Evolutionary conservation across 2,888 invertebrate species (phyloP), one percentile per base, ranked within the genome.

Genomic region (Nemoura dubitans): DNA sequence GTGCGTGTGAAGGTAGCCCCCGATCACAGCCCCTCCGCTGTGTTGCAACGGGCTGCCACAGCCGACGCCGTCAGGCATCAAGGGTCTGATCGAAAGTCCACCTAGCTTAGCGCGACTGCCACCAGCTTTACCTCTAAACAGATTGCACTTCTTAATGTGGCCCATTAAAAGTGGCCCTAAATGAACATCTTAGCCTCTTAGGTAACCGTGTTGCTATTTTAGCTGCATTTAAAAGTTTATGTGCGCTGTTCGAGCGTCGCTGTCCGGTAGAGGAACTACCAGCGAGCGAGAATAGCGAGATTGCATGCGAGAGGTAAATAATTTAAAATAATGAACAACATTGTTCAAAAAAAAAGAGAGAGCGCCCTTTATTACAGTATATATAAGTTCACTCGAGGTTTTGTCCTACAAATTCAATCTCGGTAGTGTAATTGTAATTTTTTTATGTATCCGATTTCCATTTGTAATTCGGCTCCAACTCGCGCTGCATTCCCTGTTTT

Each of bases 91-190:
- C 59, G 59, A 59, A 59, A 59, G 59, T 59, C 59, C 10, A 59
- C 21, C 16, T 21, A 21, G 59, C 2, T 10, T 59, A 7, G 14
- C 14, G 59, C 21, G 59, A 21, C 59, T 59, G 59, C 59, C 59
- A 21, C 59, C 21, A 21, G 59, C 59, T 21, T 7, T 36, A 36
- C 10, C 27, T 25, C 10, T 78, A 78, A 78, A n/a, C 25, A 27
- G 25, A 78, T 78, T 78, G 78, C 78, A 78, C 78, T 78, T 78
- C 27, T 78, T 78, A 78, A 59, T 59, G 59, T 59, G 14, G 59
- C 59, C 14, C 21, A 7, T 59, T 59, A 21, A 59, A 59, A 10
- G 59, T 21, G 21, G 59, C 21, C 21, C 59, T 7, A 21, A 59
- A 59, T 59, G 59, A 1, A 16, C 59, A 21, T 59, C 21, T 21